Conservation (phyloP, 2,113 vertebrate species). For the Spilogale gracilis region DNA sequence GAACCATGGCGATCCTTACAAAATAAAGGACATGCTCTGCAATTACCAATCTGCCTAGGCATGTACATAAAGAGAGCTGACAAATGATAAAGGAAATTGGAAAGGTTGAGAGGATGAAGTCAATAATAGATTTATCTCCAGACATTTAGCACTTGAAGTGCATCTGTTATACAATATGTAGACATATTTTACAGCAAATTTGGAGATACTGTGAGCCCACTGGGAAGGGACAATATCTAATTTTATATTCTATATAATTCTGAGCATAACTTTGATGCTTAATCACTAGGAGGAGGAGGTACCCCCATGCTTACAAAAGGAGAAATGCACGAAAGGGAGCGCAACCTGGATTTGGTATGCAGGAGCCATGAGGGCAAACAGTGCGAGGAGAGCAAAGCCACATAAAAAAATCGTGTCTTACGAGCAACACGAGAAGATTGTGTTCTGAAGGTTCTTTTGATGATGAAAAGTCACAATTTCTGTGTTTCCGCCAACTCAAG, state of each 20-base stretch:
- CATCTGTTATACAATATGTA: slow-evolving; percentile 86
- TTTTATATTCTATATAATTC: slow-evolving; percentile 85
- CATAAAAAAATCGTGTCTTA: background rate
- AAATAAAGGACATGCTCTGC: slow-evolving; percentile 53
- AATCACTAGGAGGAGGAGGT: slow-evolving; percentile 71
- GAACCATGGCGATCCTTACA: slow-evolving; percentile 39
- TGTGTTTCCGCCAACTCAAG: slow-evolving; percentile 29
- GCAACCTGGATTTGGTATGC: background rate
- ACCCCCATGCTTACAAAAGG: background rate
- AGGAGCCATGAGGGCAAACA: background rate
- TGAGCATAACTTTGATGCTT: slow-evolving; percentile 77
- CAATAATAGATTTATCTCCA: slow-evolving; percentile 87
- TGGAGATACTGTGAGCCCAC: slow-evolving; percentile 84
- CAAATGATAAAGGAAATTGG: slow-evolving; percentile 85
- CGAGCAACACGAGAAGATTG: background rate
- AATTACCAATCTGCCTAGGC: slow-evolving; percentile 77
- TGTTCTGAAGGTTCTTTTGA: background rate
- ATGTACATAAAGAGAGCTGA: slow-evolving; percentile 79
- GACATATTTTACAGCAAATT: slow-evolving; percentile 86
- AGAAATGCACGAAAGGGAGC: background rate
- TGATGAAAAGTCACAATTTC: slow-evolving; percentile 53
- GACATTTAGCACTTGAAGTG: slow-evolving; percentile 85
- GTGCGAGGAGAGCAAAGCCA: background rate
- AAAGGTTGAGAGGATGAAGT: slow-evolving; percentile 85
- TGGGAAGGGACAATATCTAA: slow-evolving; percentile 84